Conservation (phyloP, 2,888 invertebrate species). For the Campoplex capitator region DNA sequence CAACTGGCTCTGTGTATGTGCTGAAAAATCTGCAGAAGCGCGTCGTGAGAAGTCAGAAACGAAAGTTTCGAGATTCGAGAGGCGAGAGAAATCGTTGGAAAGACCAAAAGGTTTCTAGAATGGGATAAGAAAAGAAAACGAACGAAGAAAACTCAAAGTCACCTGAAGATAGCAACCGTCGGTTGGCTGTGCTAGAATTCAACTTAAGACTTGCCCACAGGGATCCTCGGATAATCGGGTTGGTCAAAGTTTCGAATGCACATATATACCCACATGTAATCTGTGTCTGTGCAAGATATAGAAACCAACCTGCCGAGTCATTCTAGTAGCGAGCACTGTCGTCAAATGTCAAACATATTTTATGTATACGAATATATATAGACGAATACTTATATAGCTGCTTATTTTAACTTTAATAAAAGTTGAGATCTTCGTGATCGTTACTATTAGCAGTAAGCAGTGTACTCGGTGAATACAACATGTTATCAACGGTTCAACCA, state of each 20-base stretch:
- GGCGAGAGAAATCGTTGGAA: conserved; percentile 25
- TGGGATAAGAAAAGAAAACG: not conserved
- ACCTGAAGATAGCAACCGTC: conserved; percentile 28
- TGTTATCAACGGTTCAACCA: not conserved
- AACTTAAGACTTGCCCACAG: conserved; percentile 14
- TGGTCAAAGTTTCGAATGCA: conserved; percentile 50
- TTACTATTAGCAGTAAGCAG: not conserved
- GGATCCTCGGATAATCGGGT: conserved; percentile 44
- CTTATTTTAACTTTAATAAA: not conserved
- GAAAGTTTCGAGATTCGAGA: conserved; percentile 26
- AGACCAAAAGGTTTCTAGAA: not conserved
- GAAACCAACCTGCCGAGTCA: conserved; percentile 25
- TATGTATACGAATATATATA: not conserved
- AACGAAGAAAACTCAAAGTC: conserved; percentile 1
- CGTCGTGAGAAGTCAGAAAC: conserved; percentile 30
- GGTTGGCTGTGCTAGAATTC: conserved; percentile 30
- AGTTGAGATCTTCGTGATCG: not conserved
- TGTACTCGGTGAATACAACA: not conserved
- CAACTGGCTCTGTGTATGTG: conserved; percentile 11
- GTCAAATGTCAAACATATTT: not conserved
- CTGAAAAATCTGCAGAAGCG: conserved; percentile 26
- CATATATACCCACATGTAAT: conserved; percentile 32
- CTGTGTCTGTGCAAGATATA: conserved; percentile 1
- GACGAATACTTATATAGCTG: not conserved
- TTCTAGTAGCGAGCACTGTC: not conserved